Percentiles rank a stretch among this genome's conserved stretches.
Evolutionary conservation across 2,888 invertebrate species (phyloP).

Genomic region (Dolomedes plantarius): DNA sequence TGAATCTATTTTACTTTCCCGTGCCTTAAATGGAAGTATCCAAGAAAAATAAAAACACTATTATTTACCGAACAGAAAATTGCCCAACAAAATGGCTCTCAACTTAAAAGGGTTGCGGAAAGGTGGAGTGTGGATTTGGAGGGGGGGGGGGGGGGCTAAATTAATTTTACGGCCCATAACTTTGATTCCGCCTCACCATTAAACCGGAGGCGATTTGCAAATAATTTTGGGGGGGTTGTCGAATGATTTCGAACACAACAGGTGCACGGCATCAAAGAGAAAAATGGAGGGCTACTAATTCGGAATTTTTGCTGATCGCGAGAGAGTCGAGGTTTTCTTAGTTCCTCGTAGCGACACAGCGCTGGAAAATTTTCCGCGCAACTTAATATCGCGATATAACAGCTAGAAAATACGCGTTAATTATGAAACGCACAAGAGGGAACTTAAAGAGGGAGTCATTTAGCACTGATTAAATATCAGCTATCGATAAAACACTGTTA

Average conservation of each 20-base stretch:
- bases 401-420: too few relatives aligned
- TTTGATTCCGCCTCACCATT: conserved; percentile 15
- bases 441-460: too few relatives aligned
- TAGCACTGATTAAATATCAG: too few relatives aligned
- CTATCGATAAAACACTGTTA: too few relatives aligned
- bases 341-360: not conserved
- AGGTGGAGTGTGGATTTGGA: too few relatives aligned
- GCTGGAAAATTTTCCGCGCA: too few relatives aligned
- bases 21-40: not conserved
- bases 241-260: conserved; percentile 15
- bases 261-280: not conserved
- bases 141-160: not conserved
- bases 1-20: not conserved
- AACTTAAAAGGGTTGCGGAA: not conserved
- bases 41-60: not conserved
- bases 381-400: too few relatives aligned
- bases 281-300: not conserved
- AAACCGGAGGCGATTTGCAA: conserved; percentile 20
- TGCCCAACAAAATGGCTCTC: conserved; percentile 4
- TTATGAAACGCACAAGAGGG: too few relatives aligned
- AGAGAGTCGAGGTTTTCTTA: not conserved
- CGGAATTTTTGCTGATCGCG: conserved; percentile 1
- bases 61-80: not conserved
- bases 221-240: not conserved
- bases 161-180: conserved; percentile 44